Percentiles rank a stretch among this genome's conserved stretches.
These are phyloP conservation scores for Kryptopterus vitreolus DNA, from an alignment of 2,797 vertebrate species.

Conservation along the genomic window DNA sequence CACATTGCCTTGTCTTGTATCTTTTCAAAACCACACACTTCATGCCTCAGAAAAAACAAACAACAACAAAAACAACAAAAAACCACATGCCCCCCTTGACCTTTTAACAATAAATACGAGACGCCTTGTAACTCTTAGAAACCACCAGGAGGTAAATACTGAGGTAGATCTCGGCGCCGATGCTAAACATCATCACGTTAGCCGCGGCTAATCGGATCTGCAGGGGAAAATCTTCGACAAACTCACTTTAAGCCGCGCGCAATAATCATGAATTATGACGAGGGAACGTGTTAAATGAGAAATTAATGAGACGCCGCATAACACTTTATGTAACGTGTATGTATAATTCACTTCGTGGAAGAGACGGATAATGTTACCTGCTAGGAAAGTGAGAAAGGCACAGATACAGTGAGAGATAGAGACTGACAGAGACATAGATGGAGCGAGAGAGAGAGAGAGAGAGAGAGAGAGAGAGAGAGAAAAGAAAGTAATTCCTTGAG, in stretches of 20 bases:
- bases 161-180: neutral
- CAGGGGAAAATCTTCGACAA: constrained; percentile 32
- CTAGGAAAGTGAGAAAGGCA: constrained; percentile 18
- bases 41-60: no score
- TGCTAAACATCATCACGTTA: neutral
- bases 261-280: constrained; percentile 61
- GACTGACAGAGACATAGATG: no score
- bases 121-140: neutral
- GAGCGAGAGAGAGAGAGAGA: no score
- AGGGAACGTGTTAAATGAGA: constrained; percentile 59
- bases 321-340: constrained; percentile 59
- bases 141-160: neutral
- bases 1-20: neutral
- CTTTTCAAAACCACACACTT: neutral
- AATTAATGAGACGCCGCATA: constrained; percentile 57
- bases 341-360: constrained; percentile 58
- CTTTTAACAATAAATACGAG: neutral
- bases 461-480: neutral
- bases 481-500: neutral
- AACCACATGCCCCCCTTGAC: neutral
- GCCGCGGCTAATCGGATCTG: neutral
- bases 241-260: constrained; percentile 38
- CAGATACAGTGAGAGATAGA: no score
- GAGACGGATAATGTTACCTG: constrained; percentile 58
- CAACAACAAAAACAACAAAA: no score